Percentiles rank a stretch among this genome's conserved stretches.
Evolutionary conservation across 2,888 invertebrate genomes (phyloP).

Genomic region (Stenotaenia linearis): DNA sequence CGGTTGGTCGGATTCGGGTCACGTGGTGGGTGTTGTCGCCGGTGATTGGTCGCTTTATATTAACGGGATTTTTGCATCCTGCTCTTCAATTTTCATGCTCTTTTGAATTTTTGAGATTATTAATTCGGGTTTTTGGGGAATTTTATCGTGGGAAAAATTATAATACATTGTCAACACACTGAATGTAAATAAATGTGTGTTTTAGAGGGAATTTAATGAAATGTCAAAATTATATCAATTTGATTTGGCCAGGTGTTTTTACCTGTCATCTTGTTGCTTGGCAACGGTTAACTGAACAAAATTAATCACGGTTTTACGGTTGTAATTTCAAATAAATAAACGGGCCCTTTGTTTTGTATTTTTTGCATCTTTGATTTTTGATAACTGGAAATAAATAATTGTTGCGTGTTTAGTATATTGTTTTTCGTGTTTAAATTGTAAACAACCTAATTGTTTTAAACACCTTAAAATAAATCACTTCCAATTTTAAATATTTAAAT

Average conservation of each 20-base stretch:
- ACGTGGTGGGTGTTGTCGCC: not conserved
- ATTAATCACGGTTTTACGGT: not conserved
- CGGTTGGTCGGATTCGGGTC: not conserved
- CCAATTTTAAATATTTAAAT: no score
- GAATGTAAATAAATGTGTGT: no score
- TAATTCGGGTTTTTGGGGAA: not conserved
- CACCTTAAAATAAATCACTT: no score
- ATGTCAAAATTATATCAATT: not conserved
- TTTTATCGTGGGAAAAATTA: not conserved
- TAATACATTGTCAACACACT: no score
- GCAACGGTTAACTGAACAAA: not conserved
- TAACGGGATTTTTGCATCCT: not conserved
- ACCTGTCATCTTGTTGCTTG: conserved; percentile 1
- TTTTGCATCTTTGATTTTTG: no score
- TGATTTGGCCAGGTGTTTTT: not conserved
- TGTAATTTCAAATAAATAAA: not conserved
- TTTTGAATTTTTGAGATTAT: not conserved
- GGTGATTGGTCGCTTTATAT: not conserved
- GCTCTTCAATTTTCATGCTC: not conserved
- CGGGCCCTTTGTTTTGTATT: not conserved
- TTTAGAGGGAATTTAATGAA: not conserved
- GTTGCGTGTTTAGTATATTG: no score
- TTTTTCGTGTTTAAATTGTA: no score
- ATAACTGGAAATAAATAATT: no score
- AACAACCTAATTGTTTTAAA: no score